phyloP scores from a whole-genome alignment of 2,888 invertebrate species.

The Dolomedes plantarius region DNA sequence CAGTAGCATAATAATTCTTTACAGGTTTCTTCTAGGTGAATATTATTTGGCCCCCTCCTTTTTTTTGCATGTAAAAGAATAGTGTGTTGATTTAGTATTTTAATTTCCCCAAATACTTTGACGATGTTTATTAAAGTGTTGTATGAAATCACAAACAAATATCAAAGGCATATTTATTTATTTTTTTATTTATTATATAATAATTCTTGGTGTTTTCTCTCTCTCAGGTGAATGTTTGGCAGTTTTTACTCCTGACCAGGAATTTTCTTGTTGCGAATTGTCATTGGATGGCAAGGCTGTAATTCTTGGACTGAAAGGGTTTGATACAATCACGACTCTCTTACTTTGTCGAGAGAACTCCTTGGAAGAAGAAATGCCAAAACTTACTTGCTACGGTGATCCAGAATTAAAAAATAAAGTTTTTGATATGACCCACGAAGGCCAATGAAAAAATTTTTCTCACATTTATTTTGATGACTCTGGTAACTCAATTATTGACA shows the following conservation, averaged over 20 bases:
- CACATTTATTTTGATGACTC: not conserved
- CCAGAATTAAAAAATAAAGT: constrained; percentile 46
- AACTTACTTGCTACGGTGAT: constrained; percentile 59
- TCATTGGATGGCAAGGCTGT: constrained; percentile 84
- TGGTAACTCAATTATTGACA: constrained; percentile 5
- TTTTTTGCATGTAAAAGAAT: too few species aligned
- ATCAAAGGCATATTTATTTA: too few species aligned
- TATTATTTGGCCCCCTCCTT: too few species aligned
- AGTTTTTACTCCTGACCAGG: constrained; percentile 86
- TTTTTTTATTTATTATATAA: too few species aligned
- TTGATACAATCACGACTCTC: constrained; percentile 60
- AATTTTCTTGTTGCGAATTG: constrained; percentile 86
- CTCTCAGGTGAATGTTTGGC: constrained; percentile 84
- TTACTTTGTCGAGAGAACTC: constrained; percentile 59
- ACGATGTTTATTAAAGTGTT: too few species aligned
- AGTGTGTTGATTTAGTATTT: too few species aligned
- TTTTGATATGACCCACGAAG: constrained; percentile 65
- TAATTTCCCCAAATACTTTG: too few species aligned
- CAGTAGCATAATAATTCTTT: too few species aligned
- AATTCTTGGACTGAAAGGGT: constrained; percentile 83
- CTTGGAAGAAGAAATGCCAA: constrained; percentile 63
- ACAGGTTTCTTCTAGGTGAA: too few species aligned
- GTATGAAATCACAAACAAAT: too few species aligned
- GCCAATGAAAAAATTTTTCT: constrained; percentile 34
- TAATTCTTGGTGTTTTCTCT: too few species aligned